Base-by-base conservation (phyloP, 2,888 invertebrate genomes). In the Temnothorax unifasciatus region DNA sequence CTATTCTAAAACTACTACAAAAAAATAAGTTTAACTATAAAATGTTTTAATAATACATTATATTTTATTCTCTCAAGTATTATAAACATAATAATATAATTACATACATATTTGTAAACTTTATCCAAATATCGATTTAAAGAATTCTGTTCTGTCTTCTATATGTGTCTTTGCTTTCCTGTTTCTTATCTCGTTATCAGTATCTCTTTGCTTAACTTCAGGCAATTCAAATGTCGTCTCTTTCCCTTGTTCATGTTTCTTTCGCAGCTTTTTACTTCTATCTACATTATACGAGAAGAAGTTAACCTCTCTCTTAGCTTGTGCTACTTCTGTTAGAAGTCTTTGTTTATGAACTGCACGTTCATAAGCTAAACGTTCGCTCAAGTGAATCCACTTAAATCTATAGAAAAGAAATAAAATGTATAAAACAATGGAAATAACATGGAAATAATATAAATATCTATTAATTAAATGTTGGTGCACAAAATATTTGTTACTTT, bases 331-430 rank as follows among this genome's bases (percentile, higher is more conserved):
- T 0, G 97, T 96, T 88, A 97, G 95, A 87, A 99, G 95, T 93
- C 98, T 97, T 94, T 99, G 99, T 93, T 97, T 97, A 91, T 97
- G 97, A 0, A 98, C 98, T 29, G 98, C 98, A 94, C 97, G 97
- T 94, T 99, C 99, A 94, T 99, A 99, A 3, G 98, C 98, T 89
- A 99, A 95, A 90, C 99, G 96, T 95, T 99, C 99, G 94, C 98
- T 98, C 61, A 99, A 96, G 95, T 99, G 99, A 44, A 97, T 96
- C 99, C 99, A 99, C 95, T 99, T 99, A 94, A 99, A 99, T 89
- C 98, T 96, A 86, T n/a, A 54, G 64, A 34, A 57, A 3, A 34
- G 52, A 81, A 66, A 29, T 38, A 84, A 50, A 11, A 25, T 11
- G 21, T 3, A n/a, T n/a, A n/a, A 25, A 25, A 50, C 11, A 29